phyloP scores from a whole-genome alignment of 2,113 vertebrate genomes.

The Dromaius novaehollandiae region DNA sequence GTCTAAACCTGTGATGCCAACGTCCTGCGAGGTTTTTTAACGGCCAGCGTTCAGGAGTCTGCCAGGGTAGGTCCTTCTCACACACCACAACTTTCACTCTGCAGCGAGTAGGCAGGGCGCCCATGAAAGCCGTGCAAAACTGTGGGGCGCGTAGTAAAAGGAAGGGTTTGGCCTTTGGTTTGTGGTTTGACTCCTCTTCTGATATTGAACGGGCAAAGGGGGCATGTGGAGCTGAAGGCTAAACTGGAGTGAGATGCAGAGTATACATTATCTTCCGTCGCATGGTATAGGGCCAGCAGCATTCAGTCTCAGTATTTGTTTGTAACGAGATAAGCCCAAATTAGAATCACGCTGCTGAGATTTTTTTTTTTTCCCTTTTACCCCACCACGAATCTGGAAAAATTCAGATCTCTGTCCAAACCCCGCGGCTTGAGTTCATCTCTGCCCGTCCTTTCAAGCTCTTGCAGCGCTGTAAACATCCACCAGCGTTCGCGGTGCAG shows the following conservation, averaged over 20 bases:
- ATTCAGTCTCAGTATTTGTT: not conserved
- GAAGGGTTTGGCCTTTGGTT: not conserved
- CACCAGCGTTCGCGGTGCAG: too few species aligned
- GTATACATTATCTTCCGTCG: not conserved
- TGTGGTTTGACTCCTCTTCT: rapidly evolving
- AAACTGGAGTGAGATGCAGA: not conserved
- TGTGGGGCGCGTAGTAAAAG: not conserved
- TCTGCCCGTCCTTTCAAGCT: not conserved
- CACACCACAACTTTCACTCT: not conserved
- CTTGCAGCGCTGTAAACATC: too few species aligned
- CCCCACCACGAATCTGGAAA: not conserved
- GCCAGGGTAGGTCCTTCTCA: not conserved
- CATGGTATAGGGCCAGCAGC: not conserved
- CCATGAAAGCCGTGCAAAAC: rapidly evolving
- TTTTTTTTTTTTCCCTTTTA: too few species aligned
- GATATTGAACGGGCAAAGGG: not conserved
- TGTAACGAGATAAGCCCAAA: not conserved
- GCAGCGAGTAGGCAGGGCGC: not conserved
- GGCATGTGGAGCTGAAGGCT: not conserved
- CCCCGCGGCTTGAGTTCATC: not conserved
- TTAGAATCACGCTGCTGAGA: not conserved
- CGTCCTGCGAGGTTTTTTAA: not conserved
- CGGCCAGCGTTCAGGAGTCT: not conserved
- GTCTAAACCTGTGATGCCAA: not conserved
- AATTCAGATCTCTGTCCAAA: not conserved